phyloP scores from a whole-genome alignment of 2,888 invertebrate genomes.

The Apamea epomidion region DNA sequence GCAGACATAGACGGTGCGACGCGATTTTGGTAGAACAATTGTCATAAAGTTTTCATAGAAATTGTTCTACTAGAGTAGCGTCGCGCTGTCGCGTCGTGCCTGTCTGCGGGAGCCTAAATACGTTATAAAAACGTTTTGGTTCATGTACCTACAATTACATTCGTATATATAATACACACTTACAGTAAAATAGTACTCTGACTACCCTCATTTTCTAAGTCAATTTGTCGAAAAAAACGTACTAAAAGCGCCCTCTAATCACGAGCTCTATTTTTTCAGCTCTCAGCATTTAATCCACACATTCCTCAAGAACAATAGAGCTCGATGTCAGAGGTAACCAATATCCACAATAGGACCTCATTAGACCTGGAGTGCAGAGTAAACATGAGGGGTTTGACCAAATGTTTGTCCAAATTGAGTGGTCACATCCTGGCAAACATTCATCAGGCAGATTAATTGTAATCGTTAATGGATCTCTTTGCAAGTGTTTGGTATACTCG shows the following conservation, averaged over 20 bases:
- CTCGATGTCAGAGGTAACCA: slow-evolving; percentile 67
- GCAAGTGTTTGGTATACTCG: slow-evolving; percentile 77
- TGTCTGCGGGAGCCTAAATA: too few relatives aligned
- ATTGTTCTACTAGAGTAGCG: too few relatives aligned
- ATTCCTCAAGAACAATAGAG: slow-evolving; percentile 57
- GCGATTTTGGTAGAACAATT: too few relatives aligned
- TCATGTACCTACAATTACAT: not conserved
- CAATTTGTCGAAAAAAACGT: slow-evolving; percentile 16
- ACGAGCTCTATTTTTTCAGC: slow-evolving; percentile 47
- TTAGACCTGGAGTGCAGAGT: slow-evolving; percentile 84
- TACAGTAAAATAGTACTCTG: not conserved
- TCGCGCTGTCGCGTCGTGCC: too few relatives aligned
- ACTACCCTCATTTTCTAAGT: not conserved
- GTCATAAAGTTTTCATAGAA: too few relatives aligned
- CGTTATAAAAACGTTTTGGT: too few relatives aligned
- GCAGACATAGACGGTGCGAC: too few relatives aligned
- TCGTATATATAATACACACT: not conserved
- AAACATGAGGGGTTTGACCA: slow-evolving; percentile 84
- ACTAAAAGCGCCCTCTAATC: slow-evolving; percentile 5
- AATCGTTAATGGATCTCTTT: slow-evolving; percentile 83
- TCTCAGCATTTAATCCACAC: slow-evolving; percentile 42
- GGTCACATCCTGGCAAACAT: slow-evolving; percentile 84
- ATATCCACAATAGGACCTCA: slow-evolving; percentile 80
- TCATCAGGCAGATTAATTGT: slow-evolving; percentile 89
- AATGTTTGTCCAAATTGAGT: slow-evolving; percentile 84